phyloP scores from a whole-genome alignment of 2,113 vertebrate species.

The Hymenochirus boettgeri region DNA sequence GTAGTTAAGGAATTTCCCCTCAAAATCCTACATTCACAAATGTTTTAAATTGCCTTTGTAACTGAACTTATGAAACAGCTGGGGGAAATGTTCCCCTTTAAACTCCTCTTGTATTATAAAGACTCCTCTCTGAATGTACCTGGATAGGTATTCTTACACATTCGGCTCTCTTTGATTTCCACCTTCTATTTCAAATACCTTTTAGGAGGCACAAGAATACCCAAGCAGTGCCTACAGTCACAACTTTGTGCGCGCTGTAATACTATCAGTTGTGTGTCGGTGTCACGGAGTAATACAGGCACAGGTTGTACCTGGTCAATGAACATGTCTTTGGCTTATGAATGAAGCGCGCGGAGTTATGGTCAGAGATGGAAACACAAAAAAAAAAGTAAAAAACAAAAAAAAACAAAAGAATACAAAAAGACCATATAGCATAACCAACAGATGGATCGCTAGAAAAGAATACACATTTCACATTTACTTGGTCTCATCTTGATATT shows the following conservation, averaged over 20 bases:
- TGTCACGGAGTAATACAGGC: conserved; percentile 27
- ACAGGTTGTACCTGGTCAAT: not conserved
- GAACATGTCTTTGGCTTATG: conserved; percentile 2
- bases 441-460: not conserved
- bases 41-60: conserved; percentile 23
- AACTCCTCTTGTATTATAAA: conserved; percentile 33
- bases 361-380: not conserved
- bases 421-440: not conserved
- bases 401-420: no score
- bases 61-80: not conserved
- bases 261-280: conserved; percentile 55
- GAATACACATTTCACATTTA: not conserved
- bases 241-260: conserved; percentile 64
- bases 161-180: conserved; percentile 64
- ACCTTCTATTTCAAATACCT: conserved; percentile 65
- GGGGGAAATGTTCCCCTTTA: conserved; percentile 45
- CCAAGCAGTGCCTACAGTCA: conserved; percentile 59
- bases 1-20: conserved; percentile 4
- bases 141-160: conserved; percentile 59
- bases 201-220: conserved; percentile 51
- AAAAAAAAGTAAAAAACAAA: no score
- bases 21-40: conserved; percentile 16
- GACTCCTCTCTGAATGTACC: conserved; percentile 53
- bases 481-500: no score
- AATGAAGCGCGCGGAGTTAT: not conserved